phyloP scores from a whole-genome alignment of 2,113 vertebrate genomes.

The Epinephelus cyanopodus region DNA sequence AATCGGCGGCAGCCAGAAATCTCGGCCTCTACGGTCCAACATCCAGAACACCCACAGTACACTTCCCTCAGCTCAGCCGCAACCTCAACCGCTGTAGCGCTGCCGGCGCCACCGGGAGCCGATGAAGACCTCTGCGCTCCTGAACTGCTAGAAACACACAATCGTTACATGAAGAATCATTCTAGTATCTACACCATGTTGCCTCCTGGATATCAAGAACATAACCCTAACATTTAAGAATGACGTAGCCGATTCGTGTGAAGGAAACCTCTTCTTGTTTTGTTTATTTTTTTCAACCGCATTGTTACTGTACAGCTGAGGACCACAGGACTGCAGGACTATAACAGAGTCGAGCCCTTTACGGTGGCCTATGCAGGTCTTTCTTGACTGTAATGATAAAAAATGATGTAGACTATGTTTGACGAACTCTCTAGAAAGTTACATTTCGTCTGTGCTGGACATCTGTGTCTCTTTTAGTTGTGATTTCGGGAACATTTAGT shows the following conservation, averaged over 20 bases:
- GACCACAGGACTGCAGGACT: not conserved
- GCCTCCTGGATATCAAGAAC: slow-evolving; percentile 57
- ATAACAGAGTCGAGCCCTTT: slow-evolving; percentile 21
- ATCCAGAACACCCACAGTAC: slow-evolving; percentile 91
- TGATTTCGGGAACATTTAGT: not conserved
- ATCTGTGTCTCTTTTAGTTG: not conserved
- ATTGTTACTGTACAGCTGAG: slow-evolving; percentile 1
- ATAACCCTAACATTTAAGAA: slow-evolving; percentile 1
- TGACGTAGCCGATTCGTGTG: not conserved
- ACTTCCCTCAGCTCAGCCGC: slow-evolving; percentile 95
- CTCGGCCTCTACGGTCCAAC: slow-evolving; percentile 96
- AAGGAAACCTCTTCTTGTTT: not conserved
- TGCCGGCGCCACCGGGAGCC: slow-evolving; percentile 86
- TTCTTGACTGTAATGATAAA: slow-evolving; percentile 3
- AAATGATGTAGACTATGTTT: not conserved
- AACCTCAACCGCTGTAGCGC: slow-evolving; percentile 84
- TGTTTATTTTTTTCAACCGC: slow-evolving; percentile 4
- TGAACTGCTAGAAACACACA: slow-evolving; percentile 8
- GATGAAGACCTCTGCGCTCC: slow-evolving; percentile 63
- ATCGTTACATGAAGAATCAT: not conserved
- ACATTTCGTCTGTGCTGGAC: not conserved
- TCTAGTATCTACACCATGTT: slow-evolving; percentile 50
- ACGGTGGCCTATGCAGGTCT: slow-evolving; percentile 45
- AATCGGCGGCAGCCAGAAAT: slow-evolving; percentile 93
- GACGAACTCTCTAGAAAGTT: not conserved